Percentiles rank a stretch among this genome's conserved stretches.
phyloP scores from a whole-genome alignment of 37 sponge, comb jelly and placozoan genomes.

The Ianthella basta region DNA sequence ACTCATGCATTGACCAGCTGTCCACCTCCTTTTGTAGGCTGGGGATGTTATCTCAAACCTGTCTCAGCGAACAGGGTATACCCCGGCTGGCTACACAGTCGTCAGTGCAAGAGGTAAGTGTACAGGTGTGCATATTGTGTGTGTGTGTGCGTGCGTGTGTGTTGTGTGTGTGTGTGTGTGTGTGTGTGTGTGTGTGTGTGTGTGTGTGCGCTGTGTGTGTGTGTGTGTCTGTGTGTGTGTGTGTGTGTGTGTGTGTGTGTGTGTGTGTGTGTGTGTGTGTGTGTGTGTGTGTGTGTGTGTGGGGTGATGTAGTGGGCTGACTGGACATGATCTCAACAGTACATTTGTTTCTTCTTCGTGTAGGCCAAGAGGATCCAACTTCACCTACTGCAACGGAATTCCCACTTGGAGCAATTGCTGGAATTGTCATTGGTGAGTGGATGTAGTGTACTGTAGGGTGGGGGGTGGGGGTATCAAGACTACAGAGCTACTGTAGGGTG shows the following conservation, averaged over 20 bases:
- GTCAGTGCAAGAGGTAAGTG: background rate
- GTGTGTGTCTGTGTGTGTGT: background rate
- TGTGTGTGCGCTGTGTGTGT: background rate
- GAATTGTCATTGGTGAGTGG: conserved; percentile 13
- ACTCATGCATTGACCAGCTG: too few species aligned
- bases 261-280: background rate
- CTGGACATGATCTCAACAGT: too few species aligned
- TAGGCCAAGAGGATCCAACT: too few species aligned
- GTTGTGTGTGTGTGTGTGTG: background rate
- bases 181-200: background rate
- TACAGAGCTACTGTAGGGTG: too few species aligned
- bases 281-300: background rate
- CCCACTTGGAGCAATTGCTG: background rate
- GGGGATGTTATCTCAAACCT: background rate
- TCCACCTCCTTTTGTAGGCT: background rate
- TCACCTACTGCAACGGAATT: background rate
- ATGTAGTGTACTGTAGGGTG: too few species aligned
- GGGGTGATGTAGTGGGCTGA: background rate
- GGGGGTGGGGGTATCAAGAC: background rate
- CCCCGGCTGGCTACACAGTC: background rate
- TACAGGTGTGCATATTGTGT: conserved; percentile 6
- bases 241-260: background rate
- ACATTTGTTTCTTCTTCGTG: too few species aligned
- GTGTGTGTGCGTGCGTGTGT: background rate
- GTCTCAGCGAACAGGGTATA: background rate